These are phyloP conservation scores for Penaeus chinensis DNA, from an alignment of 1,140 invertebrate genomes.

Conservation along the genomic window DNA sequence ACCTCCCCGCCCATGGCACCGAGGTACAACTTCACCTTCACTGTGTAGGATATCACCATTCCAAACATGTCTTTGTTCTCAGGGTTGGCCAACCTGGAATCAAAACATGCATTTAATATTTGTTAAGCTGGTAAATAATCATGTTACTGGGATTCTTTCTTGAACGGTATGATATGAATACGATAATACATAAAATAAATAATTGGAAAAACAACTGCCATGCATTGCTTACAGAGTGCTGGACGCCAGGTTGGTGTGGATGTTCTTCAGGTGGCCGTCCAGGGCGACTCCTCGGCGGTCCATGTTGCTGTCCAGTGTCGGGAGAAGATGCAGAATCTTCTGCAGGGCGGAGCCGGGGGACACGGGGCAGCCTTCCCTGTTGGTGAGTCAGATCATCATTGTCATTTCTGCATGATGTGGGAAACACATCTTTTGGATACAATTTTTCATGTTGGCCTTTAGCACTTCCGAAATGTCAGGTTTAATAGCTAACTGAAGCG, in stretches of 20 bases:
- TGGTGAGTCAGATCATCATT: neutral
- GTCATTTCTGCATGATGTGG: neutral
- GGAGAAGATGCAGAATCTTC: slow-evolving; percentile 52
- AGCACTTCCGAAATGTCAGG: neutral
- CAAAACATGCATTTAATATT: slow-evolving; percentile 17
- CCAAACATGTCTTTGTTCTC: slow-evolving; percentile 88
- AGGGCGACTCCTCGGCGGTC: too few species aligned
- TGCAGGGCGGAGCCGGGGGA: slow-evolving; percentile 63
- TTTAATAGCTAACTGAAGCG: neutral
- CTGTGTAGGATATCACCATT: slow-evolving; percentile 88
- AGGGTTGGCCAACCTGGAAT: slow-evolving; percentile 77
- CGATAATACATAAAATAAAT: neutral
- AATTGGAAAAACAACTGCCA: too few species aligned
- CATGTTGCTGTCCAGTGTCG: slow-evolving; percentile 70
- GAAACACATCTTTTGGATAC: neutral
- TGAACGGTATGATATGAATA: too few species aligned
- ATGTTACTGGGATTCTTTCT: too few species aligned
- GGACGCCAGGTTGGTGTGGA: slow-evolving; percentile 50
- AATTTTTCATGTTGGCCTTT: neutral
- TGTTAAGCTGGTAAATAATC: too few species aligned
- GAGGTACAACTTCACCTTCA: slow-evolving; percentile 95
- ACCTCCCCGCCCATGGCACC: slow-evolving; percentile 78
- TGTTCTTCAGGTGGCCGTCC: too few species aligned
- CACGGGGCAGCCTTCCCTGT: slow-evolving; percentile 64
- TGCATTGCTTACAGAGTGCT: slow-evolving; percentile 41